phyloP scores from a whole-genome alignment of 2,113 vertebrate genomes.

The Poecile atricapillus region DNA sequence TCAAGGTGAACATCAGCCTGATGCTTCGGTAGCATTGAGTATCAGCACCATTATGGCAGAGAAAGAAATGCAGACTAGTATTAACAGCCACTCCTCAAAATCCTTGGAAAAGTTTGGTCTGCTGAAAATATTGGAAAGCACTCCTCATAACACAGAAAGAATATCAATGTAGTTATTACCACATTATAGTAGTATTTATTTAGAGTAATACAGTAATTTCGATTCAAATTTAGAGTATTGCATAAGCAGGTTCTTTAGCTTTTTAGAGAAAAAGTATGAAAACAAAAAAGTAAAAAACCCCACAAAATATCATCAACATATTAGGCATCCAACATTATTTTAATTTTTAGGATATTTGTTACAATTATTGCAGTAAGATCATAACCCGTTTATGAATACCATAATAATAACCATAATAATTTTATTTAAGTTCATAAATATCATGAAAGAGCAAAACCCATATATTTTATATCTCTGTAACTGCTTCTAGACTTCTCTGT shows the following conservation, averaged over 20 bases:
- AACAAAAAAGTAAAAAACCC: background rate
- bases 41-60: accelerated
- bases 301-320: background rate
- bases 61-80: background rate
- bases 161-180: background rate
- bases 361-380: background rate
- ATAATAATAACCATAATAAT: background rate
- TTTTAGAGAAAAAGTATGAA: background rate
- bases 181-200: background rate
- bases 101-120: background rate
- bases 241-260: background rate
- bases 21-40: background rate
- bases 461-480: background rate
- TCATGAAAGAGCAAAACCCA: background rate
- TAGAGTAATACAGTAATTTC: background rate
- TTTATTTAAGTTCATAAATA: background rate
- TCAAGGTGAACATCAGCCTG: background rate
- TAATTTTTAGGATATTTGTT: background rate
- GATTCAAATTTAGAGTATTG: background rate
- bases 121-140: background rate
- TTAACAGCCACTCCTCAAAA: background rate
- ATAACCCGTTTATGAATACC: background rate
- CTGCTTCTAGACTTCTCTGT: background rate
- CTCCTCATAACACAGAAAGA: background rate
- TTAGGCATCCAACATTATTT: background rate